Base-by-base conservation (phyloP, 2,113 vertebrate genomes). In the Hylia prasina region DNA sequence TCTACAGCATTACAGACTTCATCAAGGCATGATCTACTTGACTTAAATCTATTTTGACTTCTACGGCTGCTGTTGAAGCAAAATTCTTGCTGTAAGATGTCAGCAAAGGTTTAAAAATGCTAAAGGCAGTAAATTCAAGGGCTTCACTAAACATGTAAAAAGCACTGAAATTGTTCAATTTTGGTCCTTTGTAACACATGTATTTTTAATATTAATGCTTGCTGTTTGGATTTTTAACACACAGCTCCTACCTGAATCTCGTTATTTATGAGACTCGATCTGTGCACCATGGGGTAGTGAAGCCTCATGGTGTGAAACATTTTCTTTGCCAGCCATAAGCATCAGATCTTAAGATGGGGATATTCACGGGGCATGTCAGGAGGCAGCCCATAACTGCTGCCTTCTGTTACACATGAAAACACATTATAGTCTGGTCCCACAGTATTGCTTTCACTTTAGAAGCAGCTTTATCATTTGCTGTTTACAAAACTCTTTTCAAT, bases 21-120 rank as follows among this genome's bases (percentile, higher is more conserved):
- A 56, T 35, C 42, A 86, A 88, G 81, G 30, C 0, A 2, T 15
- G 51, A 89, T 53, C 63, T 71, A 45, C 60, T 64, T 44, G 73
- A 65, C 60, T 89, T 40, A 56, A 69, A 87, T 40, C 61, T 63
- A 57, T 40, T 79, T 51, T 27, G 40, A 69, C 56, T 89, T 82
- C 68, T 44, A 39, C 33, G 44, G 37, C 42, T 53, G 56, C 31
- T 27, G 60, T 66, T 39, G 71, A 35, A 84, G 79, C 65, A 93
- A 89, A 86, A 93, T 25, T 76, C 53, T 68, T 12, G 0, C 7
- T 51, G 45, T 23, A 72, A 48, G 35, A 24, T 54, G 50, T 39
- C 87, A 90, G 48, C 39, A 76, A 92, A 82, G 68, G 27, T 66
- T 95, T 90, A 77, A 61, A 93, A 95, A 89, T 64, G 54, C 56